Percentiles rank a stretch among this genome's conserved stretches.
Conservation (phyloP, 2,113 vertebrate genomes). For the Neotragus pygmaeus region DNA sequence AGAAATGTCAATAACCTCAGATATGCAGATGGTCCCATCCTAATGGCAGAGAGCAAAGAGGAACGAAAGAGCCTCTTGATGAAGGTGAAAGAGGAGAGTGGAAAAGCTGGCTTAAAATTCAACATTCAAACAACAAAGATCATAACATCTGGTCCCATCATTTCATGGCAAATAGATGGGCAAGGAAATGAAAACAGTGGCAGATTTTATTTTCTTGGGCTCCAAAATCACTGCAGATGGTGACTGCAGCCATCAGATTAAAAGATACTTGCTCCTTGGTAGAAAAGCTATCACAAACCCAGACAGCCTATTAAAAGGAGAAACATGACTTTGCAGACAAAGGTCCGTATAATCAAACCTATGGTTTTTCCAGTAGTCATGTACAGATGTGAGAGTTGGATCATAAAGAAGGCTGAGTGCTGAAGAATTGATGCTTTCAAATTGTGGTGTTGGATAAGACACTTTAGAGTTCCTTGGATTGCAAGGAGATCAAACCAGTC, state of each 20-base stretch:
- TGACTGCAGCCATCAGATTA: background rate
- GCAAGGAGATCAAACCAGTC: background rate
- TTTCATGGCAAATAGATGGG: background rate
- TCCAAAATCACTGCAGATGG: background rate
- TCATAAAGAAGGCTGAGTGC: background rate
- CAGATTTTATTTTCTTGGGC: background rate
- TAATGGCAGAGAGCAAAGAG: background rate
- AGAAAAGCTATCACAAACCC: background rate
- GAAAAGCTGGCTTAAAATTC: background rate
- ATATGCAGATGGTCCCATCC: background rate
- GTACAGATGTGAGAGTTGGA: background rate
- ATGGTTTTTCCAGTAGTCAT: background rate
- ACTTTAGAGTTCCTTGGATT: background rate
- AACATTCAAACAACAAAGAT: background rate
- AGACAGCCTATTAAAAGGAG: background rate
- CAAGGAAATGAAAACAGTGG: background rate
- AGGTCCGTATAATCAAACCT: background rate
- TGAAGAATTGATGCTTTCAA: background rate
- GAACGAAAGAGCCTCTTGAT: background rate
- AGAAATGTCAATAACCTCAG: background rate
- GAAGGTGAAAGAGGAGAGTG: background rate
- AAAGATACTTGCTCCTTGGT: background rate
- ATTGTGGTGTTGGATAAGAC: background rate
- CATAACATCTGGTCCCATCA: background rate
- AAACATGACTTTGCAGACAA: background rate